Base-by-base conservation (phyloP, 2,888 invertebrate genomes). In the Lordiphosa andalusiaca region DNA sequence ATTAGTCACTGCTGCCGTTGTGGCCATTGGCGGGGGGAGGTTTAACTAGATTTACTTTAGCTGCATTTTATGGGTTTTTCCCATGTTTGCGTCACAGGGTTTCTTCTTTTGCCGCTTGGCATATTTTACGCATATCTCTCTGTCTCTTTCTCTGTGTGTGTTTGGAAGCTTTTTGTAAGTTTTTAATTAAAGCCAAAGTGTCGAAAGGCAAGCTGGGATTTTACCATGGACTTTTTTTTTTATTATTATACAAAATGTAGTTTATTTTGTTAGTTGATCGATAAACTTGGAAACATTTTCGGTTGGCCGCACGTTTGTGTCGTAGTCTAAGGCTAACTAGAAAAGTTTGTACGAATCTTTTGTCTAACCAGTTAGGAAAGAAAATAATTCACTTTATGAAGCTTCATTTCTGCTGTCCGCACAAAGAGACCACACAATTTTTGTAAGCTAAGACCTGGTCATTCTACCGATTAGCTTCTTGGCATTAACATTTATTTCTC, bases 151-250 rank as follows among this genome's bases (percentile, higher is more conserved):
- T 38, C 16, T 21, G 35, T 46, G 6, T 49, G 56, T 37, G 13
- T n/a, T 25, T 16, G 39, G 41, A 61, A 57, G 44, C 61, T 77
- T 76, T 77, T 59, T 63, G 61, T 70, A 82, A 75, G 82, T 82
- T 78, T 78, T 78, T 82, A 78, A 82, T 78, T 78, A 78, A 78
- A 75, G 77, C 77, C 67, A 78, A 78, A 78, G 82, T 82, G 77
- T 77, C 69, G 75, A 77, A 72, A 72, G 74, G 70, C 81, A 72
- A 55, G 71, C 67, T 64, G 62, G 61, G 57, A 58, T 25, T 23
- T 47, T 47, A 53, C 53, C 47, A 40, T 46, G 50, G 41, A 37
- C 40, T 64, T 52, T 50, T 49, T 49, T 54, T 53, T 59, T 55
- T 57, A 65, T 53, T 53, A 56, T 55, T 57, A 65, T 68, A 57